Evolutionary conservation across 1,140 invertebrate genomes (phyloP).

Genomic region (Heliconius eleuchia): DNA sequence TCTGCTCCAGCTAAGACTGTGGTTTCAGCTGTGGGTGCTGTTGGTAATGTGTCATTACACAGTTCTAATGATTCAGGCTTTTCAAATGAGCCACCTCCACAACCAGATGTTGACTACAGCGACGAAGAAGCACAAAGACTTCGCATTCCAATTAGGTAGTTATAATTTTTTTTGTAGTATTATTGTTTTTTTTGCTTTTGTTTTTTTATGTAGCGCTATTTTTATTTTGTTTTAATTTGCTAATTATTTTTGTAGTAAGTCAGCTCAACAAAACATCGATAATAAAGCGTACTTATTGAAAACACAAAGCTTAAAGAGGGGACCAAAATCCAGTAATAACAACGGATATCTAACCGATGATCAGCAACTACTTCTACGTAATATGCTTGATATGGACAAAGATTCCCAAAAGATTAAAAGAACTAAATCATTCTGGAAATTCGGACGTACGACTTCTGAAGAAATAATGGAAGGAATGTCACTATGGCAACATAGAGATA

Average conservation of each 20-base stretch:
- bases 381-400: constrained; percentile 78
- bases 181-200: background rate
- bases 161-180: background rate
- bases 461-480: constrained; percentile 92
- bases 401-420: constrained; percentile 85
- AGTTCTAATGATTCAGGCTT: constrained; percentile 96
- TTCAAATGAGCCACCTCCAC: constrained; percentile 93
- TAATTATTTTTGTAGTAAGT: constrained; percentile 77
- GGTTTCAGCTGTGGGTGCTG: constrained; percentile 79
- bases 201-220: constrained; percentile 41
- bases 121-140: constrained; percentile 89
- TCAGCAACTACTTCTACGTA: constrained; percentile 77
- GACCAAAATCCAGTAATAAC: constrained; percentile 73
- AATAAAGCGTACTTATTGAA: constrained; percentile 83
- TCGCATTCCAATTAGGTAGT: constrained; percentile 87
- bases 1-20: constrained; percentile 74
- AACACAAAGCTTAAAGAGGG: constrained; percentile 76
- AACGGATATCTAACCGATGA: constrained; percentile 82
- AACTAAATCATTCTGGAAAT: constrained; percentile 93
- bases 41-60: constrained; percentile 89
- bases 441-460: constrained; percentile 85
- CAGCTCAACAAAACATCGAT: constrained; percentile 79
- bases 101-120: constrained; percentile 94
- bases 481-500: constrained; percentile 91
- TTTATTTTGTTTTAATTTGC: constrained; percentile 59